Percentiles rank a stretch among this genome's conserved stretches.
These are phyloP conservation scores for Acrobasis suavella DNA, from an alignment of 2,888 invertebrate genomes.

Conservation along the genomic window DNA sequence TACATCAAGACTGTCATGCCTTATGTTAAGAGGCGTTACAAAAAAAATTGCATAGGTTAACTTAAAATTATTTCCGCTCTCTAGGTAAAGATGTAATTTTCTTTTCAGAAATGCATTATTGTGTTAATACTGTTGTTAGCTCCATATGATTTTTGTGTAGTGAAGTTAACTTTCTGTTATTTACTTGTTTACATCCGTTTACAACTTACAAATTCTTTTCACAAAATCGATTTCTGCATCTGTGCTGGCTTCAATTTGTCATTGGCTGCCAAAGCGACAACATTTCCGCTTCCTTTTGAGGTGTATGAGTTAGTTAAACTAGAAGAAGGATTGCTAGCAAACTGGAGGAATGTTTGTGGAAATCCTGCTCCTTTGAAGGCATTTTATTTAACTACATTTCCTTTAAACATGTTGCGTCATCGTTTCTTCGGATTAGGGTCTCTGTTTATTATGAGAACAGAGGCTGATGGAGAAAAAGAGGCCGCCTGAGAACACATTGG, in stretches of 20 bases:
- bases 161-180: background rate
- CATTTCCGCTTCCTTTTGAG: slow-evolving; percentile 33
- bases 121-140: no score
- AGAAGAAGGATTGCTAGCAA: slow-evolving; percentile 17
- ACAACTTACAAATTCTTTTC: slow-evolving; percentile 18
- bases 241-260: slow-evolving; percentile 38
- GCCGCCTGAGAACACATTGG: no score
- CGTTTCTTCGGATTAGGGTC: background rate
- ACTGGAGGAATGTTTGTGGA: slow-evolving; percentile 9
- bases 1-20: no score
- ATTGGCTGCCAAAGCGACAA: slow-evolving; percentile 35
- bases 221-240: slow-evolving; percentile 15
- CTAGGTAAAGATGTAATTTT: no score
- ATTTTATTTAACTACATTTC: background rate
- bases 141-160: no score
- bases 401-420: background rate
- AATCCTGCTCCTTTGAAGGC: background rate
- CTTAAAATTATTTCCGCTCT: no score
- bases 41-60: no score
- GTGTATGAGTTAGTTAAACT: slow-evolving; percentile 31
- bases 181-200: background rate
- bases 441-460: background rate
- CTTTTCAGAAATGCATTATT: no score
- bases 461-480: no score
- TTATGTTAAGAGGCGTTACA: no score